A percentile compares a stretch with the other conserved stretches of the same genome.
Conservation (phyloP, 2,797 vertebrate genomes). For the Helarctos malayanus region DNA sequence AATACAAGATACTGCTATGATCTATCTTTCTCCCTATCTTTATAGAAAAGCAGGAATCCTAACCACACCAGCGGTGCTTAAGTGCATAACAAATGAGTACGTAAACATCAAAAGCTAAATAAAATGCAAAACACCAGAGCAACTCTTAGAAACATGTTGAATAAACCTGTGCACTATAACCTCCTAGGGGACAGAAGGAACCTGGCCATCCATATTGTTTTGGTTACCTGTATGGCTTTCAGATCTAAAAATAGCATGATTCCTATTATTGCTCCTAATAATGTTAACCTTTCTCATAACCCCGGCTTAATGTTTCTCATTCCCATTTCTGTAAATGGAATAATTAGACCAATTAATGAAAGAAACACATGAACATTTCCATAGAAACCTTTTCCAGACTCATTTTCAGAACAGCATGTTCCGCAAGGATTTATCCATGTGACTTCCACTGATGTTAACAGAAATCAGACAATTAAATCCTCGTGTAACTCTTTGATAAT, state of each 20-base stretch:
- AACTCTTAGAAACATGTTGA: not conserved
- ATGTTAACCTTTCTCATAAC: constrained; percentile 62
- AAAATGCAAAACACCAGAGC: not conserved
- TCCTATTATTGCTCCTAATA: constrained; percentile 55
- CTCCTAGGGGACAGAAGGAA: not conserved
- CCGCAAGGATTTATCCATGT: constrained; percentile 42
- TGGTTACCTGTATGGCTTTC: not conserved
- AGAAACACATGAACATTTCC: constrained; percentile 78
- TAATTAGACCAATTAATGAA: constrained; percentile 82
- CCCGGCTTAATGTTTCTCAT: constrained; percentile 57
- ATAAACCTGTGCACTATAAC: not conserved
- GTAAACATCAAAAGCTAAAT: not conserved
- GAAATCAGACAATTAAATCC: constrained; percentile 72
- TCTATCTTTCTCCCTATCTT: not conserved
- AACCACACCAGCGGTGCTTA: not conserved
- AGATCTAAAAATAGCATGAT: constrained; percentile 34
- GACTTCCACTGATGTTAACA: constrained; percentile 77
- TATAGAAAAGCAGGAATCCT: not conserved
- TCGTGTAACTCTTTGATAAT: constrained; percentile 7
- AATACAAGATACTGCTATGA: not conserved
- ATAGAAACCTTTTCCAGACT: constrained; percentile 77
- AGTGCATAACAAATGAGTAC: not conserved
- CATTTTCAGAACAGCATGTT: constrained; percentile 71
- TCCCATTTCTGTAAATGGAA: constrained; percentile 70
- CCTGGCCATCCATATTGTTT: not conserved